Base-by-base conservation (phyloP, 1,140 invertebrate species). In the Neomicropteryx cornuta region DNA sequence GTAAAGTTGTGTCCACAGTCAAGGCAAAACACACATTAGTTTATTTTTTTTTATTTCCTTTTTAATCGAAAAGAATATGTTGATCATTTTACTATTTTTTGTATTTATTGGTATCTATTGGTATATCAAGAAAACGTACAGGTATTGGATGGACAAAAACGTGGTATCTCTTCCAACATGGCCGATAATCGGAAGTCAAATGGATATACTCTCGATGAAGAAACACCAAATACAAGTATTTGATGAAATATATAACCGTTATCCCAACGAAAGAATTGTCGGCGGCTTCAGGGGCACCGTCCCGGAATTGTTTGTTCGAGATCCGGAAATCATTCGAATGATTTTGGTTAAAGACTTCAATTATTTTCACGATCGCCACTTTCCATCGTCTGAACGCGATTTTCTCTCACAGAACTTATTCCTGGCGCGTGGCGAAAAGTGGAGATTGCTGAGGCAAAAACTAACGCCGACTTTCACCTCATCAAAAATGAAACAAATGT, bases 391-490 rank as follows among this genome's bases (percentile, higher is more conserved):
- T 3, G 45, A 56, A 36, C 42, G 34, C 2, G 36, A 48, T 13
- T 62, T 63, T 1, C 20, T 59, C 3, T 43, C 45, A 29, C 40
- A 13, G 0, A 20, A 46, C 35, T 19, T 47, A 11, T 45, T 47
- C 31, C 13, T 21, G n/a, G 19, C 45, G 10, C 39, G 39, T 3
- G 68, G 63, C 0, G 37, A 52, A 5, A 55, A 55, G 39, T 77
- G 73, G 75, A 64, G 57, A 28, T 52, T 53, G 27, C 35, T 77
- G 1, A 50, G 75, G 18, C 44, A 51, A 0, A 72, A 73, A 40
- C 36, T 78, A n/a, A 64, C 63, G 1, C 75, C 74, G 0, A 68
- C 70, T 3, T 77, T 78, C 41, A 71, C 71, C 0, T 65, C 69
- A 0, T 66, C 65, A 2, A 75, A 75, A 51, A 55, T 77, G 14